These are phyloP conservation scores for Bombus confusus DNA, from an alignment of 1,140 invertebrate genomes.

Conservation along the genomic window DNA sequence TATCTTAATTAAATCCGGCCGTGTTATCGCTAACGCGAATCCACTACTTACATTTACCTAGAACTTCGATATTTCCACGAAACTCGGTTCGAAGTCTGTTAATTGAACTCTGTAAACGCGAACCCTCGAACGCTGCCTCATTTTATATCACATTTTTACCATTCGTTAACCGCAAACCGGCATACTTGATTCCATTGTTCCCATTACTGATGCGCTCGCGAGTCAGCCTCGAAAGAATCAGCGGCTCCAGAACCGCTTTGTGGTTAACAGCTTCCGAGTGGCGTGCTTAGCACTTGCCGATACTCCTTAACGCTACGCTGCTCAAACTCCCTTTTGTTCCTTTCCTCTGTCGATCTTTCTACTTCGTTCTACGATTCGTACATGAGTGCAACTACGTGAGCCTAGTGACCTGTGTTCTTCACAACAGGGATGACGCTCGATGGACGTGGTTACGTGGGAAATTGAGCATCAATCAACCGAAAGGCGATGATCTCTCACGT, in stretches of 20 bases:
- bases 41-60: background rate
- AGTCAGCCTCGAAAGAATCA: conserved; percentile 39
- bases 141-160: conserved; percentile 10
- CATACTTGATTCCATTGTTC: conserved; percentile 38
- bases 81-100: background rate
- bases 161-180: conserved; percentile 11
- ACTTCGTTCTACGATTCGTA: conserved; percentile 38
- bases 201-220: conserved; percentile 31
- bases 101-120: background rate
- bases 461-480: conserved; percentile 32
- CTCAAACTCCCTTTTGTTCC: conserved; percentile 46
- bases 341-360: conserved; percentile 18
- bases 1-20: conserved; percentile 18
- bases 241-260: conserved; percentile 33
- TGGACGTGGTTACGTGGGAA: conserved; percentile 28
- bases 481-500: background rate
- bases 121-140: background rate
- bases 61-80: background rate
- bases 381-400: conserved; percentile 22
- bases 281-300: conserved; percentile 44
- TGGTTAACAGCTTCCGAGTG: conserved; percentile 40
- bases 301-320: conserved; percentile 51
- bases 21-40: background rate
- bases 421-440: background rate
- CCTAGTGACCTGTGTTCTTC: conserved; percentile 7